A percentile compares a stretch with the other conserved stretches of the same genome.
Evolutionary conservation across 2,113 vertebrate genomes (phyloP).

Genomic region (Setophaga petechia): DNA sequence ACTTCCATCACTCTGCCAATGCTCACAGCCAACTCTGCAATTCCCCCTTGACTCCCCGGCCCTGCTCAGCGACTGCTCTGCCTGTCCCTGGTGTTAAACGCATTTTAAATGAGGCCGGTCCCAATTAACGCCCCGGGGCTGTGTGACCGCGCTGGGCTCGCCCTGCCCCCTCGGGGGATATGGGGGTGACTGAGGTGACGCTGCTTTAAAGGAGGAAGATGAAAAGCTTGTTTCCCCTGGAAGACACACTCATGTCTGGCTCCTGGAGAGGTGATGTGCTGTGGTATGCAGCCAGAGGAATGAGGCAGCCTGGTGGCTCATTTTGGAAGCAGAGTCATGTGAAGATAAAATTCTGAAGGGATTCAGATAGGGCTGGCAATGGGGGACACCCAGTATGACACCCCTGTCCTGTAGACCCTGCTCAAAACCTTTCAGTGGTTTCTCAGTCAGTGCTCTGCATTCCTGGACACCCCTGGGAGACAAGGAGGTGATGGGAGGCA

Average conservation of each 20-base stretch:
- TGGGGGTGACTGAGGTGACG: background rate
- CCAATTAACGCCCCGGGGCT: background rate
- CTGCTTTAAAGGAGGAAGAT: background rate
- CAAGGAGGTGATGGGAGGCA: background rate
- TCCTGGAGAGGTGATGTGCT: background rate
- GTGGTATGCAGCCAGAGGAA: fast-evolving
- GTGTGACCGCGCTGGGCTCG: background rate
- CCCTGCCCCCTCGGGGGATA: background rate
- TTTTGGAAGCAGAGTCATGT: background rate
- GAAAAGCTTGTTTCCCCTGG: background rate
- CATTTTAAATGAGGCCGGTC: background rate
- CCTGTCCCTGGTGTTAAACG: background rate
- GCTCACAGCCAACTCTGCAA: background rate
- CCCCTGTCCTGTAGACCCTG: background rate
- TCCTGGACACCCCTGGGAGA: background rate
- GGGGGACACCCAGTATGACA: background rate
- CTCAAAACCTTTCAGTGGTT: background rate
- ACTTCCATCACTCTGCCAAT: background rate
- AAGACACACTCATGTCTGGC: background rate
- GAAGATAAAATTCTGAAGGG: background rate
- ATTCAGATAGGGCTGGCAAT: background rate
- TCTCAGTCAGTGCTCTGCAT: background rate
- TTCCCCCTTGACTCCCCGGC: background rate
- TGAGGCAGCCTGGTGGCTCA: background rate
- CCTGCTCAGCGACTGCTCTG: background rate